Conservation (phyloP, 2,888 invertebrate genomes). For the Drosophila acutilabella region DNA sequence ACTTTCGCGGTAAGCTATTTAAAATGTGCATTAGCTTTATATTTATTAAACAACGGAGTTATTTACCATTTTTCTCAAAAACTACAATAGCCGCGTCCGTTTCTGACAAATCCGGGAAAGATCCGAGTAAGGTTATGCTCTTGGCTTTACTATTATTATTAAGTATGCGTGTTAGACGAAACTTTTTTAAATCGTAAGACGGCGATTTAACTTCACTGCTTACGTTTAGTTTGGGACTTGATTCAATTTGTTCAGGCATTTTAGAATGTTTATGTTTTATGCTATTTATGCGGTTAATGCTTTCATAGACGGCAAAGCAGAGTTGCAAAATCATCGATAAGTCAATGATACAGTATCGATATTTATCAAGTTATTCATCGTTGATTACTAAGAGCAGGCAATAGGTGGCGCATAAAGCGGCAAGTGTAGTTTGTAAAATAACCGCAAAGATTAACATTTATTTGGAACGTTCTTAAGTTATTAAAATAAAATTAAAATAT, state of each 20-base stretch:
- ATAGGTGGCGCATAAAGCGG: background rate
- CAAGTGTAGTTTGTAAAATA: too few relatives aligned
- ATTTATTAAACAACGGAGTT: background rate
- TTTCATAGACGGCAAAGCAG: constrained; percentile 16
- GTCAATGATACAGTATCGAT: background rate
- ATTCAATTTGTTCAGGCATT: constrained; percentile 52
- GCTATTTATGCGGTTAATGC: constrained; percentile 13
- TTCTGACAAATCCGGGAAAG: constrained; percentile 86
- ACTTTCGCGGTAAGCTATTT: constrained; percentile 87
- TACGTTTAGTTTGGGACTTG: constrained; percentile 39
- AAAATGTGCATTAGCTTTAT: too few relatives aligned
- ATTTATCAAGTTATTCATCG: background rate
- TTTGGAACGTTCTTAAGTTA: too few relatives aligned
- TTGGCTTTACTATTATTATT: constrained; percentile 91
- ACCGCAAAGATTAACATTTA: too few relatives aligned
- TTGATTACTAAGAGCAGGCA: background rate
- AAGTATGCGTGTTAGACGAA: constrained; percentile 89
- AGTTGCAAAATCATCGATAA: background rate
- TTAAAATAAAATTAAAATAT: too few relatives aligned
- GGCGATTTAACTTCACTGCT: constrained; percentile 58
- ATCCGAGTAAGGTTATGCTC: constrained; percentile 88
- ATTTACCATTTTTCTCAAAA: constrained; percentile 90
- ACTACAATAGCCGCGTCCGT: constrained; percentile 89
- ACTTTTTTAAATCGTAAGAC: constrained; percentile 87
- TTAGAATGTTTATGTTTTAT: constrained; percentile 29